Evolutionary conservation across 2,888 invertebrate species (phyloP).

Genomic region (Epirrhoe alternata): DNA sequence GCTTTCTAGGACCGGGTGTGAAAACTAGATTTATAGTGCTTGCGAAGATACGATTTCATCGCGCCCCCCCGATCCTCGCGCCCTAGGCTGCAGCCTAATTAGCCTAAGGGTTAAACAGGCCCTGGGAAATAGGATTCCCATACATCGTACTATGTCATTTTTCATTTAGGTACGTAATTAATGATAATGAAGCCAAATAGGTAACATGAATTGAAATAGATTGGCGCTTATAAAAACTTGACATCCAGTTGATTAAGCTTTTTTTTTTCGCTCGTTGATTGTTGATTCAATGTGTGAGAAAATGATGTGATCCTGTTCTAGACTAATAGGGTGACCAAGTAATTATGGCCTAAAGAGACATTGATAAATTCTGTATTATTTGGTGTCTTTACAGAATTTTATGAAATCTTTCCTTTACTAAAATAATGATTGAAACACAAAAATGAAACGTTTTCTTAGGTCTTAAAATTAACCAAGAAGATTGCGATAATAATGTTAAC

Average conservation of each 20-base stretch:
- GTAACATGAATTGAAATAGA: slow-evolving; percentile 11
- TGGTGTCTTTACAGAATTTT: no score
- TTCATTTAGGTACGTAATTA: slow-evolving; percentile 10
- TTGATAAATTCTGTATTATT: no score
- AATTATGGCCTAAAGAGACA: neutral
- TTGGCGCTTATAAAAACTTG: slow-evolving; percentile 5
- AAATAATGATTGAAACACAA: no score
- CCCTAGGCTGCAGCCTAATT: no score
- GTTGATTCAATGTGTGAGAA: neutral
- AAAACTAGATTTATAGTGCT: no score
- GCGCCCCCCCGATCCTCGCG: no score
- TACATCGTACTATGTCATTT: slow-evolving; percentile 4
- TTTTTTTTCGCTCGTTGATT: neutral
- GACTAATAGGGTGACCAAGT: neutral
- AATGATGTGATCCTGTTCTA: neutral
- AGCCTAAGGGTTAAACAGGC: no score
- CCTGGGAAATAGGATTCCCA: slow-evolving; percentile 16
- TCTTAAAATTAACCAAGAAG: neutral
- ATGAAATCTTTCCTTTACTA: no score
- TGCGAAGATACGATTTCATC: no score
- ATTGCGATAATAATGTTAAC: neutral
- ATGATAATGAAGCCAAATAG: neutral
- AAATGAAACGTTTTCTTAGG: neutral
- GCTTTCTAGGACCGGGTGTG: no score
- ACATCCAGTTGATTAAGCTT: neutral